Conservation (phyloP, 2,113 vertebrate genomes). For the Pagrus major region DNA sequence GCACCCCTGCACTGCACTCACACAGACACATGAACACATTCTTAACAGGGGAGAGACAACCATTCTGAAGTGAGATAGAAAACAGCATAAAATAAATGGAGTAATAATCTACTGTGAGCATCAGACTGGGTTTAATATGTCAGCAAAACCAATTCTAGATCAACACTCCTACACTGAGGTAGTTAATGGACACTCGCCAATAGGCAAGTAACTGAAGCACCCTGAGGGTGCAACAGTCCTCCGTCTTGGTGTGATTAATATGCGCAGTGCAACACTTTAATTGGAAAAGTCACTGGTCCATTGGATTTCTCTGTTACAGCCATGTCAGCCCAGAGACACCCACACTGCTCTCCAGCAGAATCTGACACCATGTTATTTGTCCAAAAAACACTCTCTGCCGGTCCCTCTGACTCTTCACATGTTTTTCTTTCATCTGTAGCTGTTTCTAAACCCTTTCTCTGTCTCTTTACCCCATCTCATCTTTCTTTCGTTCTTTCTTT, state of each 20-base stretch:
- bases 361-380: constrained; percentile 41
- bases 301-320: constrained; percentile 57
- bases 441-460: constrained; percentile 26
- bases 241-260: constrained; percentile 61
- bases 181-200: constrained; percentile 40
- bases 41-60: constrained; percentile 58
- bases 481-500: constrained; percentile 15
- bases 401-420: constrained; percentile 6
- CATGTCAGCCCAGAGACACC: constrained; percentile 52
- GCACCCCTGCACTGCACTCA: constrained; percentile 6
- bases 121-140: constrained; percentile 38
- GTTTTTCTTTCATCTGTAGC: constrained; percentile 37
- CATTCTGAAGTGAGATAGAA: constrained; percentile 33
- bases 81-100: constrained; percentile 38
- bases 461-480: constrained; percentile 10
- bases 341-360: constrained; percentile 51
- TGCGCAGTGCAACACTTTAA: constrained; percentile 54
- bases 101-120: constrained; percentile 43
- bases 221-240: constrained; percentile 34
- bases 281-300: constrained; percentile 63
- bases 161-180: constrained; percentile 45
- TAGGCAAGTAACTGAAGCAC: constrained; percentile 39
- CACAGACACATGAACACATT: constrained; percentile 25
- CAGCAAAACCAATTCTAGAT: constrained; percentile 51
- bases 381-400: constrained; percentile 52